Conservation (phyloP, 2,888 invertebrate genomes). For the Carcina quercana region DNA sequence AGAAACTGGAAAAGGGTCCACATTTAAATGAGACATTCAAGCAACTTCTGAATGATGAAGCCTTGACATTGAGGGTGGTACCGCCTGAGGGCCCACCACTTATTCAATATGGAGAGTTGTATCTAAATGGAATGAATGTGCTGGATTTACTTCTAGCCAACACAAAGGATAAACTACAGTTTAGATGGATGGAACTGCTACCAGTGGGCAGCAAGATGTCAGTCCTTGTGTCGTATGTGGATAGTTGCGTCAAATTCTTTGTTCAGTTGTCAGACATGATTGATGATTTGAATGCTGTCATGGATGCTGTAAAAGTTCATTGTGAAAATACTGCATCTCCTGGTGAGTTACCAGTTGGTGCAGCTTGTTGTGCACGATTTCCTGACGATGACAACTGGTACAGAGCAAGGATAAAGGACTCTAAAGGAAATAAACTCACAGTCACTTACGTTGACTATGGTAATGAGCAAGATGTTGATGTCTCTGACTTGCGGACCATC, state of each 20-base stretch:
- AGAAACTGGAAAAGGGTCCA: slow-evolving; percentile 74
- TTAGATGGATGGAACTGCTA: slow-evolving; percentile 51
- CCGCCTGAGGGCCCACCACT: slow-evolving; percentile 81
- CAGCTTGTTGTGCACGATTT: slow-evolving; percentile 87
- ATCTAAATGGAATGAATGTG: slow-evolving; percentile 74
- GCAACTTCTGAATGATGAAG: slow-evolving; percentile 77
- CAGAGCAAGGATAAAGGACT: slow-evolving; percentile 83
- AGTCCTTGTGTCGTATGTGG: slow-evolving; percentile 78
- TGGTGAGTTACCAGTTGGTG: slow-evolving; percentile 69
- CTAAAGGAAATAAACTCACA: slow-evolving; percentile 73
- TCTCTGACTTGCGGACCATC: slow-evolving; percentile 76
- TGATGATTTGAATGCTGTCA: slow-evolving; percentile 76
- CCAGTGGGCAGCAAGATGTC: slow-evolving; percentile 52
- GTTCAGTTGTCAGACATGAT: slow-evolving; percentile 79
- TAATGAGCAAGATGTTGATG: slow-evolving; percentile 86
- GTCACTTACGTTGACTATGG: slow-evolving; percentile 97
- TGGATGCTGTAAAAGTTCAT: slow-evolving; percentile 77
- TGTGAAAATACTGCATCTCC: slow-evolving; percentile 68
- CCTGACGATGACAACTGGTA: slow-evolving; percentile 91
- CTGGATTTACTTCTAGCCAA: slow-evolving; percentile 69
- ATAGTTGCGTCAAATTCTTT: slow-evolving; percentile 82
- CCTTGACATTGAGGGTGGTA: slow-evolving; percentile 78
- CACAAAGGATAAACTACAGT: slow-evolving; percentile 55
- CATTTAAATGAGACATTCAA: slow-evolving; percentile 82
- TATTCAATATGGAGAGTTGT: slow-evolving; percentile 84